These are phyloP conservation scores for Siphamia tubifer DNA, from an alignment of 2,113 vertebrate genomes.

Conservation along the genomic window DNA sequence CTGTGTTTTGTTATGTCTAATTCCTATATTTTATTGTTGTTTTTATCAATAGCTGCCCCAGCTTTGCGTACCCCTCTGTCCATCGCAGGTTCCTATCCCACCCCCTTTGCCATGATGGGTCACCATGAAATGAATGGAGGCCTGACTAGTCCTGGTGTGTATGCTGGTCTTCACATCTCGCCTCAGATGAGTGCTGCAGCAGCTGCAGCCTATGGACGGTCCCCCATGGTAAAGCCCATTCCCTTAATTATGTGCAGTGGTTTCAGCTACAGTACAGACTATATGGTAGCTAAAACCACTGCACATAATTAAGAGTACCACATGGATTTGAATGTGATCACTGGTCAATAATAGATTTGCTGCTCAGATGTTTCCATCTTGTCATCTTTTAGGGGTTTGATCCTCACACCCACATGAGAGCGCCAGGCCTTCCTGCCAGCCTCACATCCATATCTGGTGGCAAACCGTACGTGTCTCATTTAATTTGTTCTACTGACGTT, in stretches of 20 bases:
- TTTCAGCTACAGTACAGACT: background rate
- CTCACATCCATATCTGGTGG: slow-evolving; percentile 93
- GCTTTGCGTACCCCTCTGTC: slow-evolving; percentile 92
- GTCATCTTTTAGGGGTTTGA: slow-evolving; percentile 86
- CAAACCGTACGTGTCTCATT: slow-evolving; percentile 88
- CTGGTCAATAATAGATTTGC: background rate
- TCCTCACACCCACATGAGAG: slow-evolving; percentile 91
- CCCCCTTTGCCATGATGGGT: slow-evolving; percentile 95
- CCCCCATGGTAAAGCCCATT: slow-evolving; percentile 86
- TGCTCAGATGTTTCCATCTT: background rate
- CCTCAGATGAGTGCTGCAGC: slow-evolving; percentile 93
- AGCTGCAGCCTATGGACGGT: slow-evolving; percentile 87
- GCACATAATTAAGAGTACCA: background rate
- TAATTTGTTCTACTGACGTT: background rate
- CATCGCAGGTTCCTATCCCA: slow-evolving; percentile 87
- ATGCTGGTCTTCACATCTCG: slow-evolving; percentile 92
- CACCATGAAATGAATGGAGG: slow-evolving; percentile 96
- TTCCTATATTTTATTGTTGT: slow-evolving; percentile 1
- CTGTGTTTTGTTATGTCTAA: background rate
- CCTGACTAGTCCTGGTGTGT: slow-evolving; percentile 89
- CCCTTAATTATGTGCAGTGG: background rate
- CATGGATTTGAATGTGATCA: background rate
- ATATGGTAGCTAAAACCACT: background rate
- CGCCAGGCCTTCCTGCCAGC: slow-evolving; percentile 90
- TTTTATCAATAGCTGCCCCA: slow-evolving; percentile 78